Conservation (phyloP, 2,888 invertebrate genomes). For the Harpalus rufipes region DNA sequence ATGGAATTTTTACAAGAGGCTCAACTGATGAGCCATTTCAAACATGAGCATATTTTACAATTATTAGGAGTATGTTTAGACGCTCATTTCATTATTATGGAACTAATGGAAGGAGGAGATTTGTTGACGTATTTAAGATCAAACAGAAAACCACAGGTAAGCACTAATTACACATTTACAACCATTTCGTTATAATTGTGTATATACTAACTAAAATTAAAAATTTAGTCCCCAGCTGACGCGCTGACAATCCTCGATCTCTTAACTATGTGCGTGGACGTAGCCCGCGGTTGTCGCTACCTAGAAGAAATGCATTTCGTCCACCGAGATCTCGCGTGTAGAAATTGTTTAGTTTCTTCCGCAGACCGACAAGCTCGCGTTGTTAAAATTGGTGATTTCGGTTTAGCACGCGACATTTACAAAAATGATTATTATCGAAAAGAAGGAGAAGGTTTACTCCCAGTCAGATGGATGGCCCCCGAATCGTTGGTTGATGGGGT, state of each 20-base stretch:
- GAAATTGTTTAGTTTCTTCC: constrained; percentile 95
- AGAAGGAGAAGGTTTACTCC: constrained; percentile 93
- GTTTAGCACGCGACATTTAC: constrained; percentile 97
- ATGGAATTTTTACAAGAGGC: constrained; percentile 98
- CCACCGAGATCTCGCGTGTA: constrained; percentile 96
- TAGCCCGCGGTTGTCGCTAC: constrained; percentile 96
- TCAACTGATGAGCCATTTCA: constrained; percentile 97
- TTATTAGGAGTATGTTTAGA: constrained; percentile 96
- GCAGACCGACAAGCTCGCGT: constrained; percentile 84
- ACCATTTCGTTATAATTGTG: constrained; percentile 60
- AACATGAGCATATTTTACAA: constrained; percentile 96
- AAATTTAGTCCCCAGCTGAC: constrained; percentile 80
- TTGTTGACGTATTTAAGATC: constrained; percentile 92
- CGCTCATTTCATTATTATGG: constrained; percentile 95
- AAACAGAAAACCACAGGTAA: constrained; percentile 87
- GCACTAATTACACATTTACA: constrained; percentile 59
- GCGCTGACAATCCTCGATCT: constrained; percentile 90
- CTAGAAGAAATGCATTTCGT: constrained; percentile 98
- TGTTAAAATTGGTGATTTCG: constrained; percentile 99
- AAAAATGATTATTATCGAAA: constrained; percentile 98
- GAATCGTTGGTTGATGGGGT: constrained; percentile 97
- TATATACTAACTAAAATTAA: not conserved
- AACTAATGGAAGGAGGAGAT: constrained; percentile 98
- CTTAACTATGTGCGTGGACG: constrained; percentile 95
- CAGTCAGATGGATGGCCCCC: constrained; percentile 99